Evolutionary conservation across 2,888 invertebrate genomes (phyloP).

Genomic region (Nomada fabriciana): DNA sequence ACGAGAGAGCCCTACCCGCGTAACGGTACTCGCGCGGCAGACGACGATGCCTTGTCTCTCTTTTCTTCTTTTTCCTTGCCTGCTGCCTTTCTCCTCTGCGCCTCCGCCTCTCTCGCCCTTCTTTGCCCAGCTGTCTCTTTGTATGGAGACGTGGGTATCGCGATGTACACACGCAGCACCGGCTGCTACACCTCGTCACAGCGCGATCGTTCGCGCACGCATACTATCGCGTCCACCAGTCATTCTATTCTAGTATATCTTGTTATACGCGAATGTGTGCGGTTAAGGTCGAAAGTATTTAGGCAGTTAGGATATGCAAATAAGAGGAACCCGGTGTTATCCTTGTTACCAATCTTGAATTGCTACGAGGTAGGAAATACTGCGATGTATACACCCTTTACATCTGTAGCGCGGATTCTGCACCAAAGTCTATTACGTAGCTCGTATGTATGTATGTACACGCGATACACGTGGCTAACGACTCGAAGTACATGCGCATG

Average conservation of each 20-base stretch:
- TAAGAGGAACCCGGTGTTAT: too few relatives aligned
- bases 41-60: constrained; percentile 33
- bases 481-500: neutral
- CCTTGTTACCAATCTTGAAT: too few relatives aligned
- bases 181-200: constrained; percentile 11
- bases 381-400: too few relatives aligned
- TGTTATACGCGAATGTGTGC: too few relatives aligned
- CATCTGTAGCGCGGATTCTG: too few relatives aligned
- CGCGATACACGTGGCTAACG: neutral
- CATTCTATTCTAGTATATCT: too few relatives aligned
- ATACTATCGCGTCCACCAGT: neutral
- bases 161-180: constrained; percentile 21
- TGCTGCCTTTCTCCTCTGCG: constrained; percentile 4
- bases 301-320: too few relatives aligned
- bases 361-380: too few relatives aligned
- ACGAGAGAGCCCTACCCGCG: constrained; percentile 42
- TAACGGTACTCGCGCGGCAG: constrained; percentile 67
- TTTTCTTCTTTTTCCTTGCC: neutral
- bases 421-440: too few relatives aligned
- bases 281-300: too few relatives aligned
- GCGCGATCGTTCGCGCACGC: constrained; percentile 13
- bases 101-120: constrained; percentile 1
- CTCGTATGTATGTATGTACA: too few relatives aligned
- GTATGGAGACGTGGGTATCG: constrained; percentile 39
- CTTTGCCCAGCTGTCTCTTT: constrained; percentile 45